Evolutionary conservation across 2,888 invertebrate genomes (phyloP), one percentile per base, ranked within the genome.

Genomic region (Perizoma affinitatum): DNA sequence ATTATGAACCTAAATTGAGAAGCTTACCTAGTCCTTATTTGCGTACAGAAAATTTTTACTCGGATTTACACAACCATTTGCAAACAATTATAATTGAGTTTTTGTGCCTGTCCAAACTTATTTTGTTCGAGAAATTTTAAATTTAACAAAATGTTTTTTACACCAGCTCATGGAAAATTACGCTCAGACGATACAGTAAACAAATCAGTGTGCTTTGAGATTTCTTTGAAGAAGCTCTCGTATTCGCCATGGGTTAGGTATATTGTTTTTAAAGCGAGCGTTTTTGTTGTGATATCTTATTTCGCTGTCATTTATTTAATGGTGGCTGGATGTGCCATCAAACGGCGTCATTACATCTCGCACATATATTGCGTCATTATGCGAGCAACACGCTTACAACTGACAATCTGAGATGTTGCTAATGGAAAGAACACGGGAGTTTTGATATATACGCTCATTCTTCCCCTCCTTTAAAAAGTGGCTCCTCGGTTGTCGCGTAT

Each of bases 11-110:
- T 82, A 86, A 90, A 90, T 87, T 88, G 82, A 84, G 86, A 74
- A 85, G 85, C 84, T 88, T 86, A 85, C 84, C 86, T 83, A 84
- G 82, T 84, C 79, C 75, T 84, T 89, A 86, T 90, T 90, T 89
- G 84, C 84, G 76, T 80, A 81, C 78, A 78, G 78, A 78, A 73
- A 82, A 84, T 86, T 87, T 87, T 87, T 88, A 73, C 79, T 78
- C 74, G 78, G 84, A 80, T 88, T 88, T 87, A 84, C 80, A 81
- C 83, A 85, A 82, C 79, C 82, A 84, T 86, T 87, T 74, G 87
- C 88, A 89, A 88, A 89, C 86, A 90, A 87, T 88, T 89, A 88
- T 88, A 90, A 90, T 90, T 89, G 84, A 84, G 83, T 85, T 87
- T 86, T 87, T 86, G 82, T 83, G 74, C 83, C 82, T 84, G 72